Conservation (phyloP, 1,140 invertebrate genomes). For the Scaptomyza graminum region DNA sequence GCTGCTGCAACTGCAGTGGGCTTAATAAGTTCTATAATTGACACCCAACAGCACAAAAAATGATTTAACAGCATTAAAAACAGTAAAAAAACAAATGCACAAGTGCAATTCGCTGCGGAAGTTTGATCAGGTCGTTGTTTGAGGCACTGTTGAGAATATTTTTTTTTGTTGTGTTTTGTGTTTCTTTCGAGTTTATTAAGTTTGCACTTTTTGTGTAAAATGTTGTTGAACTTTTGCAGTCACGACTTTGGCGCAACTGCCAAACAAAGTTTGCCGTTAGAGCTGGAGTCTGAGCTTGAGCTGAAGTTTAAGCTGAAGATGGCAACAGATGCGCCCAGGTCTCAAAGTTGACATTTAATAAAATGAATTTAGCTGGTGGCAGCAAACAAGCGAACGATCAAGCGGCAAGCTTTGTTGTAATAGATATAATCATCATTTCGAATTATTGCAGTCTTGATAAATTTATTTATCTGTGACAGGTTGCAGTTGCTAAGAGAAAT, state of each 20-base stretch:
- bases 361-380: slow-evolving; percentile 61
- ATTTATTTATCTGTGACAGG: slow-evolving; percentile 70
- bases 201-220: slow-evolving; percentile 78
- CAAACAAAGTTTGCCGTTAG: background rate
- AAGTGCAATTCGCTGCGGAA: slow-evolving; percentile 47
- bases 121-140: slow-evolving; percentile 25
- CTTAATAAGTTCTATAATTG: slow-evolving; percentile 46
- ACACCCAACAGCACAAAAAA: slow-evolving; percentile 26
- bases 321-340: slow-evolving; percentile 51
- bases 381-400: slow-evolving; percentile 9
- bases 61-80: slow-evolving; percentile 6
- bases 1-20: background rate
- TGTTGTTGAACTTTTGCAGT: slow-evolving; percentile 80
- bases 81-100: slow-evolving; percentile 50
- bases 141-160: slow-evolving; percentile 55
- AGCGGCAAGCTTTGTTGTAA: slow-evolving; percentile 51
- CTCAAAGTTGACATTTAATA: slow-evolving; percentile 77
- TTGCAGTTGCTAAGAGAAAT: slow-evolving; percentile 50
- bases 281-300: background rate
- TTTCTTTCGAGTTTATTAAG: slow-evolving; percentile 45
- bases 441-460: slow-evolving; percentile 79
- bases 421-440: slow-evolving; percentile 72
- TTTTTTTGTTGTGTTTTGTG: slow-evolving; percentile 34
- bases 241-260: slow-evolving; percentile 57
- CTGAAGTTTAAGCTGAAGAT: slow-evolving; percentile 16